These are phyloP conservation scores for Oncorhynchus kisutch DNA, from an alignment of 2,113 vertebrate genomes.

Conservation along the genomic window DNA sequence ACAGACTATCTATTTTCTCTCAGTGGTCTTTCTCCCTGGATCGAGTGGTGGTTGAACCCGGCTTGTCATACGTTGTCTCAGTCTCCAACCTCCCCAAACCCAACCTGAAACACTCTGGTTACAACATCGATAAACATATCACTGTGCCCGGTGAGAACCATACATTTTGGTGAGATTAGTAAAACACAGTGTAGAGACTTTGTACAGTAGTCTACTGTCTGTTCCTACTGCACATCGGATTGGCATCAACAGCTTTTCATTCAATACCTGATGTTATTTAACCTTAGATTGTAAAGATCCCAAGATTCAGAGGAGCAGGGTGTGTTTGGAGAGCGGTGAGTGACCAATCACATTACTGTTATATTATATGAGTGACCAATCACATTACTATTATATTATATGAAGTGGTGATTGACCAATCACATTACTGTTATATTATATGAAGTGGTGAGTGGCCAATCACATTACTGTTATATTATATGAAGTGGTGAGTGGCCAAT, in stretches of 20 bases:
- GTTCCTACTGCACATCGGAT: not conserved
- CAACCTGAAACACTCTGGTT: constrained; percentile 43
- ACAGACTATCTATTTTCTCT: constrained; percentile 1
- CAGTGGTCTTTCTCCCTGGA: constrained; percentile 72
- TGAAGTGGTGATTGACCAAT: no score
- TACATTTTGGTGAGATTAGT: not conserved
- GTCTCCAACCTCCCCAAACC: constrained; percentile 73
- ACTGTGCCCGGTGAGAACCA: constrained; percentile 54
- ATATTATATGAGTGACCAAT: no score
- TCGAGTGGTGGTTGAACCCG: constrained; percentile 64
- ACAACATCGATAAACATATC: constrained; percentile 39
- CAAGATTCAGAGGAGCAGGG: constrained; percentile 47
- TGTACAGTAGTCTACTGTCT: no score
- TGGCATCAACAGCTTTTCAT: not conserved
- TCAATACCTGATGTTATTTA: constrained; percentile 4
- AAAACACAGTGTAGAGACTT: no score
- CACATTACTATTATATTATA: no score
- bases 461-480: no score
- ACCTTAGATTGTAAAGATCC: constrained; percentile 55
- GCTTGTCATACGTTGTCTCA: constrained; percentile 56
- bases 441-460: no score
- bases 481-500: no score
- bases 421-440: no score
- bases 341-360: no score
- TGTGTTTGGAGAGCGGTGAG: constrained; percentile 67